These are phyloP conservation scores for Mycteria americana DNA, from an alignment of 2,797 vertebrate genomes.

Conservation along the genomic window DNA sequence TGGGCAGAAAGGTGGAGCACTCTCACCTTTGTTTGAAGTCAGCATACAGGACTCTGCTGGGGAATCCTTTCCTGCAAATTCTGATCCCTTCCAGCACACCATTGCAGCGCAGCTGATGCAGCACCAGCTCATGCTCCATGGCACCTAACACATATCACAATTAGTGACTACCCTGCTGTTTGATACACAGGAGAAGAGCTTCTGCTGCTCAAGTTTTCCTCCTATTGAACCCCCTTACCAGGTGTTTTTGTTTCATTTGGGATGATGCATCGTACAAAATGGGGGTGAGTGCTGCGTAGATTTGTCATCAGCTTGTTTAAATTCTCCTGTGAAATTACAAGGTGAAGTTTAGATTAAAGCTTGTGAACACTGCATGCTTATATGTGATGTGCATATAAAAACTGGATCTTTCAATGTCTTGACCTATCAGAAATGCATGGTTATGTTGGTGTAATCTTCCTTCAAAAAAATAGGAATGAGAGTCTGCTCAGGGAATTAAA, in stretches of 20 bases:
- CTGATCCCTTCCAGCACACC: conserved; percentile 89
- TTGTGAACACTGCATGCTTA: no score
- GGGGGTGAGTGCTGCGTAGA: conserved; percentile 80
- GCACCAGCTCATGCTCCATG: conserved; percentile 85
- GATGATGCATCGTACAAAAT: conserved; percentile 88
- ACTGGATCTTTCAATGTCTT: no score
- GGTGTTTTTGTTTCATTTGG: conserved; percentile 89
- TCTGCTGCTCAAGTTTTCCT: background rate
- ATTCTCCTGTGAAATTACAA: background rate
- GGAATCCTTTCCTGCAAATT: conserved; percentile 89
- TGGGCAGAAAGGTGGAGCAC: background rate
- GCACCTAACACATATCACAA: conserved; percentile 70
- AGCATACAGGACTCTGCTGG: conserved; percentile 85
- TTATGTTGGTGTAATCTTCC: no score
- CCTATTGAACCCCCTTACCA: conserved; percentile 65
- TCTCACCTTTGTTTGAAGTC: conserved; percentile 87
- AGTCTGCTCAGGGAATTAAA: no score
- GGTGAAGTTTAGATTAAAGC: background rate
- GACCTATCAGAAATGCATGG: no score
- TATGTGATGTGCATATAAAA: no score
- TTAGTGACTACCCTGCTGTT: background rate
- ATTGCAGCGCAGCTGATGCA: conserved; percentile 89
- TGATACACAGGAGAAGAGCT: background rate
- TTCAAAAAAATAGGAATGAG: no score
- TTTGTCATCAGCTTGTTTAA: background rate